These are phyloP conservation scores for Lasioglossum pauxillum DNA, from an alignment of 2,888 invertebrate genomes.

Conservation along the genomic window DNA sequence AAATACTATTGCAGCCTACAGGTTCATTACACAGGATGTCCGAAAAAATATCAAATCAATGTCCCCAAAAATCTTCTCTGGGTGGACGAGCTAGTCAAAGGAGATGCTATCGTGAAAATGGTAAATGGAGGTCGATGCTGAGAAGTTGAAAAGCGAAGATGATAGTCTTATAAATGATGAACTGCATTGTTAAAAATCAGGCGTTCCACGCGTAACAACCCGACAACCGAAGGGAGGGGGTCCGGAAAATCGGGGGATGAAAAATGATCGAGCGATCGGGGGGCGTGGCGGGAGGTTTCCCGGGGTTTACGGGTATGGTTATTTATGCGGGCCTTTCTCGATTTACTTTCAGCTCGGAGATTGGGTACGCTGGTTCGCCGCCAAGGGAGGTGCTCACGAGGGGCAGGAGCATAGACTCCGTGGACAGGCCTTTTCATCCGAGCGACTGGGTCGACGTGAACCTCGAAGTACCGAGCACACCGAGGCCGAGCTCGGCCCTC, in stretches of 20 bases:
- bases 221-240: background rate
- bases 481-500: constrained; percentile 74
- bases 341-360: constrained; percentile 78
- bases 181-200: background rate
- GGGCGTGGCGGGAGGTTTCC: background rate
- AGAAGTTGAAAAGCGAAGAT: background rate
- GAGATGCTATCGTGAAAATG: too few species aligned
- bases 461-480: constrained; percentile 85
- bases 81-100: too few species aligned
- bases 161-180: background rate
- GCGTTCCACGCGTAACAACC: background rate
- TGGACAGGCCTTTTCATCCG: constrained; percentile 83
- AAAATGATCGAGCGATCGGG: background rate
- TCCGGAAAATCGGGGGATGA: background rate
- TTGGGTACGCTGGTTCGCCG: constrained; percentile 82
- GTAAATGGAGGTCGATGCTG: background rate
- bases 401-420: constrained; percentile 82
- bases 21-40: too few species aligned
- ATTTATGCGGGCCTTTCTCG: constrained; percentile 17
- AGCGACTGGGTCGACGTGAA: constrained; percentile 86
- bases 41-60: too few species aligned
- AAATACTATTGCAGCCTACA: too few species aligned
- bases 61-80: too few species aligned
- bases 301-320: constrained; percentile 7
- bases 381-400: constrained; percentile 78